A percentile compares a stretch with the other conserved stretches of the same genome.
phyloP scores from a whole-genome alignment of 2,888 invertebrate species.

The Pollenia amentaria region DNA sequence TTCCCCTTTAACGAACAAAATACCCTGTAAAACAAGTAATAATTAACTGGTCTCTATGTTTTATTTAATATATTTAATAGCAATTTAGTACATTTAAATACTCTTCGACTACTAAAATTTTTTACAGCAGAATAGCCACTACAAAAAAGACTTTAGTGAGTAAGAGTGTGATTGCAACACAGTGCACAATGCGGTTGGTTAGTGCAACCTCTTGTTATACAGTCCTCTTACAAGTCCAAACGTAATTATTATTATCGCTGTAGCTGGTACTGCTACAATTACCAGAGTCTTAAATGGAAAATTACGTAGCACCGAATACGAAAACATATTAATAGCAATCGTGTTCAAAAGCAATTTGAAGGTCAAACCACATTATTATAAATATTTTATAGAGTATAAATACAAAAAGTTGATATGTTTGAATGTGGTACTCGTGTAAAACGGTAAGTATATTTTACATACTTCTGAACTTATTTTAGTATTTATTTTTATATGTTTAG shows the following conservation, averaged over 20 bases:
- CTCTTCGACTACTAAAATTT: not conserved
- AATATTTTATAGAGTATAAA: slow-evolving; percentile 14
- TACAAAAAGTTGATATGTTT: not conserved
- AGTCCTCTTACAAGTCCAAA: slow-evolving; percentile 8
- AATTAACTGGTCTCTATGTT: not conserved
- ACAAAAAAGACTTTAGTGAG: not conserved
- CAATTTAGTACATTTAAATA: slow-evolving; percentile 14
- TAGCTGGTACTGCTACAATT: not conserved
- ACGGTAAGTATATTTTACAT: not conserved
- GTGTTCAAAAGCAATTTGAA: slow-evolving; percentile 55
- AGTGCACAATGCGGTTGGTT: not conserved
- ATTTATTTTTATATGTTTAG: not conserved
- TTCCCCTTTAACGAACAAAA: too few species aligned
- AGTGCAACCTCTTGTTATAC: slow-evolving; percentile 7
- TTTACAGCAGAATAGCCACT: not conserved
- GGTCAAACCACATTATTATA: slow-evolving; percentile 59
- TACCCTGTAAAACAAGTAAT: not conserved
- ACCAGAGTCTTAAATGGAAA: slow-evolving; percentile 20
- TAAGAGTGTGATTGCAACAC: not conserved
- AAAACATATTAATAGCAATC: not conserved
- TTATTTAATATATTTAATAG: not conserved
- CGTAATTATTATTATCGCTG: not conserved
- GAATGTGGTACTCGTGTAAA: not conserved
- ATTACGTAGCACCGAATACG: slow-evolving; percentile 26
- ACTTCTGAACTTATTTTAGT: not conserved